Base-by-base conservation (phyloP, 2,888 invertebrate species). In the Rhimphoctona megacephalus region DNA sequence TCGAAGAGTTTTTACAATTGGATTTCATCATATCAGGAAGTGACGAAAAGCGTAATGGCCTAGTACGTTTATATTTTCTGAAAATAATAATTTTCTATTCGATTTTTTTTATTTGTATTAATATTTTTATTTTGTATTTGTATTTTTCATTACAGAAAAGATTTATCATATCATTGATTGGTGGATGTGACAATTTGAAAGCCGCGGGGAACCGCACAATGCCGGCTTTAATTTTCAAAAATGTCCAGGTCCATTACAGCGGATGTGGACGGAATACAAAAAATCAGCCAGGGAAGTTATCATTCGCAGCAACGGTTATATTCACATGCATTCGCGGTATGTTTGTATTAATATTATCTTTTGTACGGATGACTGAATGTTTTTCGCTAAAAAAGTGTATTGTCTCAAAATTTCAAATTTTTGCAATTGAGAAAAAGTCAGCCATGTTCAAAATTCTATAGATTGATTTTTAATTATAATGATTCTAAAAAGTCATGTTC, bases 171-270 rank as follows among this genome's bases (percentile, higher is more conserved):
- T 33, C 17, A 7, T 30, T 14, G 30, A 30, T 64, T 33, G 64
- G 8, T 33, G 64, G 33, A 6, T 64, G 30, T 17, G 57, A 7
- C 9, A 39, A 25, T 22, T 0, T 17, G 22, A 25, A 64, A 64
- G 14, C 17, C 14, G 36, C 67, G n/a, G 14, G 39, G 39, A 67
- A 43, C 39, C 43, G 67, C 7, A 11, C 67, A 2, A 67, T 67
- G 67, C 14, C 46, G 11, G 69, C 69, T 19, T 1, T 69, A 43
- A 69, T 69, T 46, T 22, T 46, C 0, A 69, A 69, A 46, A 69
- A 46, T 69, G 46, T 69, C 14, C 46, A 69, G 14, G 14, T 69
- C 46, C 46, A 46, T 22, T 69, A 69, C 14, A 69, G 69, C 67
- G 39, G 39, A 39, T 39, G 39, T 39, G 39, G 39, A 39, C 7